Base-by-base conservation (phyloP, 2,797 vertebrate genomes). In the Anguilla megastoma region DNA sequence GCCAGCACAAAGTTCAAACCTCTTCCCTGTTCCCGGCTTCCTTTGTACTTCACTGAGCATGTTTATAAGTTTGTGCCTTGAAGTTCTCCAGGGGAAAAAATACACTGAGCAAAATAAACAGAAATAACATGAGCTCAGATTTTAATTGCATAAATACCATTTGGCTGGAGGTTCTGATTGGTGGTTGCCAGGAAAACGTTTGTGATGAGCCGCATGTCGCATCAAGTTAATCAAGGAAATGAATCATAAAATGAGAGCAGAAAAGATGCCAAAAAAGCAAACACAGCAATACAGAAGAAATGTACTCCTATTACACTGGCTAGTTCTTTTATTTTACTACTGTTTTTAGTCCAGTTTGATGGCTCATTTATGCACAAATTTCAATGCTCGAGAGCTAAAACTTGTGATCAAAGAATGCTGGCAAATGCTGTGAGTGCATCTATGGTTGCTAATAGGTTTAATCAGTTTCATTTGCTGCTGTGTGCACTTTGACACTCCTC, bases 161-260 rank as follows among this genome's bases (percentile, higher is more conserved):
- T 21, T 82, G 79, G 18, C 79, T 24, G 41, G 21, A 50, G 45
- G 79, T 50, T 82, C 21, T 50, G 79, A 82, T 50, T 48, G 45
- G 41, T n/a, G 24, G 50, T 82, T 82, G 45, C 45, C 45, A 82
- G 33, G n/a, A 45, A 50, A 14, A 48, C 4, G 8, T 50, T 60
- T n/a, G 56, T 85, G 54, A 21, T 63, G 54, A 36, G 84, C 33
- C 45, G 84, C 58, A 85, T 52, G 83, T 84, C 50, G 10, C n/a
- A 54, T 85, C 52, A 85, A 54, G 50, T 63, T 41, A 41, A 50
- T 82, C 45, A 85, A 45, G 56, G 84, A 63, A 85, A 85, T 85
- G 56, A 85, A 33, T 41, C 18, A 85, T 60, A 27, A 84, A 24
- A 85, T 24, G 36, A 16, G 54, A 79, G 41, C 16, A 80, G 71